Base-by-base conservation (phyloP, 1,140 invertebrate species). In the Orchesella cincta region DNA sequence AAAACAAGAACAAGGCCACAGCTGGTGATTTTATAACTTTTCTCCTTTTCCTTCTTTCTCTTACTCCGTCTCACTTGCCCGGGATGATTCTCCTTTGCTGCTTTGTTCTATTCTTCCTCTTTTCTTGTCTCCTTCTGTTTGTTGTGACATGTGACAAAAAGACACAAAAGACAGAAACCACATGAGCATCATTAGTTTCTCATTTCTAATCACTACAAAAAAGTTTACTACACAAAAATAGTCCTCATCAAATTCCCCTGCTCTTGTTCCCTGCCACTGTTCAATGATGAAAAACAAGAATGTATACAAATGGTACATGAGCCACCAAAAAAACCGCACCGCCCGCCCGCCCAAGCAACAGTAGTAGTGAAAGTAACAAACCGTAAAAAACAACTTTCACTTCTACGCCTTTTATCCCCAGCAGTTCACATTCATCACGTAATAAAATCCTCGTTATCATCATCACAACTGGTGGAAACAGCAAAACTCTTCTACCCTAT, bases 181-280 rank as follows among this genome's bases (percentile, higher is more conserved):
- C 62, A 67, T 67, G 62, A 67, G 62, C 26, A 67, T 67, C 62
- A 67, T 67, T 67, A 67, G 62, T 67, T 67, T 67, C 62, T 67
- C 12, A 8, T 14, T 67, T 29, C 28, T 67, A 67, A 67, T 67
- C 33, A 67, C 31, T 23, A 67, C 62, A 67, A 67, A 29, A 31
- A 12, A 5, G 3, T 57, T 57, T 12, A 14, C 52, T n/a, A n/a
- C 23, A 26, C 52, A 57, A 12, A 23, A 12, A 57, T 12, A n/a
- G n/a, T n/a, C n/a, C n/a, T n/a, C n/a, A n/a, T n/a, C n/a, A n/a
- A n/a, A n/a, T n/a, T n/a, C n/a, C n/a, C n/a, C n/a, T n/a, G 39
- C 39, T 46, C 20, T 46, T 46, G 39, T 46, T n/a, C n/a, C n/a
- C n/a, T n/a, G n/a, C n/a, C n/a, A n/a, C n/a, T n/a, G n/a, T n/a